Conservation (phyloP, 1,140 invertebrate species). For the Acromyrmex charruanus region DNA sequence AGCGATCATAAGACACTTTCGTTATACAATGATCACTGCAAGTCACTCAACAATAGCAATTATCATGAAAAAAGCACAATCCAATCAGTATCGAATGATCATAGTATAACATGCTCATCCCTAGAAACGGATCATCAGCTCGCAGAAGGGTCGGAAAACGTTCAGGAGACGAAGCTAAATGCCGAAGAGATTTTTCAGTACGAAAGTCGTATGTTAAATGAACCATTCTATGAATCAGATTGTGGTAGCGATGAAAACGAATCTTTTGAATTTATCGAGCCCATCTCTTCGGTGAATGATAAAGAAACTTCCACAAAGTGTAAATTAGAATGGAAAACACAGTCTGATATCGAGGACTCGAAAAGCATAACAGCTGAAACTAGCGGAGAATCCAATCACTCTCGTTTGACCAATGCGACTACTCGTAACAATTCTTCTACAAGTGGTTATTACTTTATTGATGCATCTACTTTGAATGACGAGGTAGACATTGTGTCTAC, state of each 20-base stretch:
- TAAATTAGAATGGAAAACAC: slow-evolving; percentile 34
- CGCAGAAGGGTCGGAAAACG: slow-evolving; percentile 75
- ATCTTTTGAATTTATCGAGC: slow-evolving; percentile 80
- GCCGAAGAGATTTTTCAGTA: slow-evolving; percentile 81
- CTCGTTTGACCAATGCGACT: slow-evolving; percentile 50
- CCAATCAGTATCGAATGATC: slow-evolving; percentile 62
- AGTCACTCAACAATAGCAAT: slow-evolving; percentile 40
- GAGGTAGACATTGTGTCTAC: slow-evolving; percentile 85
- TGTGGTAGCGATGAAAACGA: slow-evolving; percentile 79
- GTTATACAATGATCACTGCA: slow-evolving; percentile 33
- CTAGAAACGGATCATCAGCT: slow-evolving; percentile 74
- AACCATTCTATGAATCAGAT: slow-evolving; percentile 84
- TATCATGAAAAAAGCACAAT: neutral
- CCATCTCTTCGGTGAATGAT: slow-evolving; percentile 45
- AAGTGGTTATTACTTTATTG: slow-evolving; percentile 90
- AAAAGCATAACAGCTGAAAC: slow-evolving; percentile 3
- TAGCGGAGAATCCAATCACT: slow-evolving; percentile 41
- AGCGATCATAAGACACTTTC: slow-evolving; percentile 32
- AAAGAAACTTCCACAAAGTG: slow-evolving; percentile 5
- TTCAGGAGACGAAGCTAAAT: slow-evolving; percentile 67
- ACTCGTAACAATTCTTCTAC: slow-evolving; percentile 76
- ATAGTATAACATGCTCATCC: slow-evolving; percentile 76
- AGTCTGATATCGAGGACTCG: neutral
- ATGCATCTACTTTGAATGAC: slow-evolving; percentile 91
- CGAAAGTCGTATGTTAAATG: slow-evolving; percentile 81